Evolutionary conservation across 2,797 vertebrate species (phyloP).

Genomic region (Etheostoma perlongum): DNA sequence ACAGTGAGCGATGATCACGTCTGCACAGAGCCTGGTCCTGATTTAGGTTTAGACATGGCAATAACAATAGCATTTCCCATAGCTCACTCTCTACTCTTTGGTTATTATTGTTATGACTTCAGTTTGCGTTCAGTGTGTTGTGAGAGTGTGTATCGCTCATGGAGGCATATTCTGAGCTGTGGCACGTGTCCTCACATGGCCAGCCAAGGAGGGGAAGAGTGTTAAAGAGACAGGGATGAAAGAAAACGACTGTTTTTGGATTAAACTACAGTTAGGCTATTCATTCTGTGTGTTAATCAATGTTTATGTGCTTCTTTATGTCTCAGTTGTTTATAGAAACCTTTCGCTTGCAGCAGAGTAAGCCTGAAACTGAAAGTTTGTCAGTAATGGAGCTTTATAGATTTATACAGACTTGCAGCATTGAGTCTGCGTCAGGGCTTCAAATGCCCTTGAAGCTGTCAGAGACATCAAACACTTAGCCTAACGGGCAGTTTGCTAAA

Average conservation of each 20-base stretch:
- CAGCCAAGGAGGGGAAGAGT: neutral
- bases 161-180: constrained; percentile 11
- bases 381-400: constrained; percentile 65
- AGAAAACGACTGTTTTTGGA: constrained; percentile 13
- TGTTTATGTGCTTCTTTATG: constrained; percentile 44
- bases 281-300: constrained; percentile 35
- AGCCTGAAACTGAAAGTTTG: constrained; percentile 41
- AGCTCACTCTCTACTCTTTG: constrained; percentile 20
- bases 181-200: constrained; percentile 50
- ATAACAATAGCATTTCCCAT: constrained; percentile 31
- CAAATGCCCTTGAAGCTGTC: constrained; percentile 70
- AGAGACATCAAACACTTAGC: constrained; percentile 68
- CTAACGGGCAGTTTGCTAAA: constrained; percentile 69
- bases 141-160: constrained; percentile 9
- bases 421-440: constrained; percentile 56
- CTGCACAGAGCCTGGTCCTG: constrained; percentile 36
- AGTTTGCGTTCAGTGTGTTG: constrained; percentile 7
- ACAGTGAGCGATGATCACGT: constrained; percentile 51
- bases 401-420: constrained; percentile 48
- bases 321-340: constrained; percentile 50
- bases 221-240: constrained; percentile 45
- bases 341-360: constrained; percentile 16
- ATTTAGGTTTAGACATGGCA: constrained; percentile 32
- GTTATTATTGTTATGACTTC: constrained; percentile 29
- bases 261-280: neutral